These are phyloP conservation scores for Thymelicus acteon DNA, from an alignment of 2,888 invertebrate genomes.

Conservation along the genomic window DNA sequence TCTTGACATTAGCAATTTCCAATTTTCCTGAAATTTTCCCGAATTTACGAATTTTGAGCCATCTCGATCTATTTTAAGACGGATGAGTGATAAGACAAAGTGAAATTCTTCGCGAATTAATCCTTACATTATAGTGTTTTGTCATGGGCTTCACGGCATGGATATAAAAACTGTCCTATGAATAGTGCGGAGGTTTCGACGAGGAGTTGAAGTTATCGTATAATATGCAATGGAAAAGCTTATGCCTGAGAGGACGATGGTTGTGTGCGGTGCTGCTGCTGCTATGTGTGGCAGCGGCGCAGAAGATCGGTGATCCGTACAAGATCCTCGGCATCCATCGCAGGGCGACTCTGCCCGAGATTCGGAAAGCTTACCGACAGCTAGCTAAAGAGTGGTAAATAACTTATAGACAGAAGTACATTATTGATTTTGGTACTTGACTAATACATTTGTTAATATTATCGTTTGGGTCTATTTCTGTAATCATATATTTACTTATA, in stretches of 20 bases:
- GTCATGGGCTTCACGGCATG: slow-evolving; percentile 49
- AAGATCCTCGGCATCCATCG: slow-evolving; percentile 91
- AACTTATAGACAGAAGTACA: slow-evolving; percentile 47
- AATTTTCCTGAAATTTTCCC: slow-evolving; percentile 67
- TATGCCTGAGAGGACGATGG: slow-evolving; percentile 70
- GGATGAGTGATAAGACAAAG: slow-evolving; percentile 73
- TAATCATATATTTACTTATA: background rate
- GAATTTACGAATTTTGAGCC: slow-evolving; percentile 69
- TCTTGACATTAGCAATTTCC: slow-evolving; percentile 46
- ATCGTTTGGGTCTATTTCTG: too few relatives aligned
- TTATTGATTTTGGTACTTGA: background rate
- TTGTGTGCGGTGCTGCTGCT: slow-evolving; percentile 60
- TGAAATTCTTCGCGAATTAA: slow-evolving; percentile 58
- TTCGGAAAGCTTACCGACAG: slow-evolving; percentile 94
- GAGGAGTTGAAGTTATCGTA: slow-evolving; percentile 52
- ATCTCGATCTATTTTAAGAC: slow-evolving; percentile 79
- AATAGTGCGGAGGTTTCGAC: slow-evolving; percentile 55
- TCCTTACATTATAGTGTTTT: slow-evolving; percentile 57
- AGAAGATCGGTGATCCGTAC: slow-evolving; percentile 91
- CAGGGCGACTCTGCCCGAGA: slow-evolving; percentile 91
- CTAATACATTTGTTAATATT: too few relatives aligned
- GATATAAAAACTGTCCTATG: slow-evolving; percentile 60
- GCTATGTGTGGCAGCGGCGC: slow-evolving; percentile 60
- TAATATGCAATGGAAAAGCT: slow-evolving; percentile 80
- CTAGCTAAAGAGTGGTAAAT: slow-evolving; percentile 94